Evolutionary conservation across 2,113 vertebrate species (phyloP), one percentile per base, ranked within the genome.

Genomic region (Pyxicephalus adspersus): DNA sequence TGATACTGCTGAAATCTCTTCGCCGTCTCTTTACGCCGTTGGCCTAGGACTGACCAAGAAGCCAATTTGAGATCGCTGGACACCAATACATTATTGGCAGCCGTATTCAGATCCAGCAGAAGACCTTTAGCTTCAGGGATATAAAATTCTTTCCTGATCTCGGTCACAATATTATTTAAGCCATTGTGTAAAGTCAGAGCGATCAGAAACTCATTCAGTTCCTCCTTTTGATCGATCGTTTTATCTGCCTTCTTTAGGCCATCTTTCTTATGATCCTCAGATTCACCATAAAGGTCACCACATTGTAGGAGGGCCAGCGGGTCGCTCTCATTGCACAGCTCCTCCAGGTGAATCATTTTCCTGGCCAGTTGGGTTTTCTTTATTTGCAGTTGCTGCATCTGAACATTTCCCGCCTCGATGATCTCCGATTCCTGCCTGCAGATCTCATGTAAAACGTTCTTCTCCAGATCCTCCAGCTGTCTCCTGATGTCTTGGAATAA

Each of bases 401-500:
- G 23, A 3, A 28, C 5, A 7, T 61, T 65, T 8, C 51, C n/a
- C 18, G 63, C 29, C 3, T 29, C 0, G 3, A 5, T 31, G 5
- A 55, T 19, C 45, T 54, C 38, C 0, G 54, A 26, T 20, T 55
- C 28, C 26, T 65, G 38, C 17, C 61, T 65, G 50, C 45, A 65
- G 19, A 77, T 22, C 25, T 77, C 61, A 18, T 18, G 17, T 5
- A 29, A 19, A 13, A 64, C 38, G 17, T 20, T 77, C 25, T 55
- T 29, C 25, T 65, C 50, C 4, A 65, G 9, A 22, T 31, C 63
- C 3, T 28, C 61, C 26, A 77, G 61, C 7, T 28, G 60, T 18
- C 26, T 28, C 28, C 26, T 55, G 15, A 77, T 77, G 3, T 77
- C 19, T 4, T 2, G n/a, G 19, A 83, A 77, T n/a, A 57, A 13